phyloP scores from a whole-genome alignment of 2,113 vertebrate genomes.

The Scortum barcoo region DNA sequence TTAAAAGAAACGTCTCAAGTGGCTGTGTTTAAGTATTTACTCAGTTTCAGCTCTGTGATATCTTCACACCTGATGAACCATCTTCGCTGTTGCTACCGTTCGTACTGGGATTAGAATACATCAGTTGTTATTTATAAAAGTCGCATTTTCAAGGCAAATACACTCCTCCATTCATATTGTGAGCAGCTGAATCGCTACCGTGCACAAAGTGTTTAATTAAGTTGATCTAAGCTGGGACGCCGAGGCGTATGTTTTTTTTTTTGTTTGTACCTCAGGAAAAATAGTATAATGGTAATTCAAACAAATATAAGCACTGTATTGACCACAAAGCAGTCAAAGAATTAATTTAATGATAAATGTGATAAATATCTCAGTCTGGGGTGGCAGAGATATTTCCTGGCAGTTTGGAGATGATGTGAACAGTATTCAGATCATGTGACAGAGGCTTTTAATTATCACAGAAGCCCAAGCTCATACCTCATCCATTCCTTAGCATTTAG shows the following conservation, averaged over 20 bases:
- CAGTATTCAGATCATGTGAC: conserved; percentile 51
- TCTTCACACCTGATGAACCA: conserved; percentile 17
- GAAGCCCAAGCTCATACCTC: conserved; percentile 56
- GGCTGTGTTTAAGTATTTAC: conserved; percentile 21
- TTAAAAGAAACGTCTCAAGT: conserved; percentile 25
- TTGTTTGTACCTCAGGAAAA: conserved; percentile 19
- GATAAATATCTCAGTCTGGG: conserved; percentile 37
- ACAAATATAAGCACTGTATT: conserved; percentile 44
- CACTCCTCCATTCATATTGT: neutral
- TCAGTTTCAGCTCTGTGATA: conserved; percentile 4
- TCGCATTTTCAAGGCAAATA: conserved; percentile 4
- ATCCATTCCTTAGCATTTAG: conserved; percentile 67
- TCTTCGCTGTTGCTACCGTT: neutral
- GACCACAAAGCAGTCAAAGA: conserved; percentile 30
- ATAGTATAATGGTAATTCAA: conserved; percentile 47
- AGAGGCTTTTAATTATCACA: conserved; percentile 59
- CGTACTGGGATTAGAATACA: neutral
- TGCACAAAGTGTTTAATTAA: neutral
- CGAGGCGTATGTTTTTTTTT: neutral
- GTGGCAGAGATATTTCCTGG: conserved; percentile 31
- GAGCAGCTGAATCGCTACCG: conserved; percentile 1
- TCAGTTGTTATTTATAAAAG: conserved; percentile 33
- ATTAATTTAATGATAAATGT: conserved; percentile 21
- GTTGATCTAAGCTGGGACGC: conserved; percentile 14
- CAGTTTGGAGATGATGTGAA: conserved; percentile 32